These are phyloP conservation scores for Menura novaehollandiae DNA, from an alignment of 2,113 vertebrate genomes.

Conservation along the genomic window DNA sequence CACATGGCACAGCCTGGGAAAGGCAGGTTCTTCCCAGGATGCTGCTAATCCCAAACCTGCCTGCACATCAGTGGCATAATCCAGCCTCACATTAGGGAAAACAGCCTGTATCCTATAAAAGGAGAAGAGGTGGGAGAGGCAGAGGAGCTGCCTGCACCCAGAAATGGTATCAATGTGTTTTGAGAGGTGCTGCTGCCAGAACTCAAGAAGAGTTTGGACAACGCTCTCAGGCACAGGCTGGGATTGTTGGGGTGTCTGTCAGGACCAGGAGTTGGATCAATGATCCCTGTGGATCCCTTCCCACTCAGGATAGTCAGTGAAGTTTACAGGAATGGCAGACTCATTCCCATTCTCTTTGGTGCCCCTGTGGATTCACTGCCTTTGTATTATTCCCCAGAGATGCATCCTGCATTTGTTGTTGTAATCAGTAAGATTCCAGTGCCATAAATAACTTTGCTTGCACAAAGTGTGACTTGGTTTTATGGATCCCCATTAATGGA, in stretches of 20 bases:
- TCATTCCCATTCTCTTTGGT: conserved; percentile 10
- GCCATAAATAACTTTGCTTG: conserved; percentile 43
- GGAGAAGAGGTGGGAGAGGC: neutral
- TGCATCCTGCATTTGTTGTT: conserved; percentile 28
- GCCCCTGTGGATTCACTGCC: conserved; percentile 12
- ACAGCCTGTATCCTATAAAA: rapidly evolving
- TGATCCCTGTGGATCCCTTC: rapidly evolving
- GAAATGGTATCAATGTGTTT: rapidly evolving
- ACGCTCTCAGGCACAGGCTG: neutral
- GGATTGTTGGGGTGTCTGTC: too few species aligned
- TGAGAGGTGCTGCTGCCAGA: neutral
- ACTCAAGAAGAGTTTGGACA: rapidly evolving
- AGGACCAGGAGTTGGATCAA: neutral
- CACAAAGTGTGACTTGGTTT: neutral
- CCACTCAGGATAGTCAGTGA: neutral
- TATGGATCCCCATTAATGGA: conserved; percentile 13
- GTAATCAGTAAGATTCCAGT: neutral
- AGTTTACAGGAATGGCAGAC: neutral
- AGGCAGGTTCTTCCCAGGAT: rapidly evolving
- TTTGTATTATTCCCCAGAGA: conserved; percentile 19
- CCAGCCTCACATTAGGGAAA: rapidly evolving
- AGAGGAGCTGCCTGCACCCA: neutral
- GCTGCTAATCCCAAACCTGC: neutral
- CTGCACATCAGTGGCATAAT: rapidly evolving
- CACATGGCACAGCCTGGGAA: neutral